Evolutionary conservation across 2,888 invertebrate genomes (phyloP).

Genomic region (Drosophila mulleri): DNA sequence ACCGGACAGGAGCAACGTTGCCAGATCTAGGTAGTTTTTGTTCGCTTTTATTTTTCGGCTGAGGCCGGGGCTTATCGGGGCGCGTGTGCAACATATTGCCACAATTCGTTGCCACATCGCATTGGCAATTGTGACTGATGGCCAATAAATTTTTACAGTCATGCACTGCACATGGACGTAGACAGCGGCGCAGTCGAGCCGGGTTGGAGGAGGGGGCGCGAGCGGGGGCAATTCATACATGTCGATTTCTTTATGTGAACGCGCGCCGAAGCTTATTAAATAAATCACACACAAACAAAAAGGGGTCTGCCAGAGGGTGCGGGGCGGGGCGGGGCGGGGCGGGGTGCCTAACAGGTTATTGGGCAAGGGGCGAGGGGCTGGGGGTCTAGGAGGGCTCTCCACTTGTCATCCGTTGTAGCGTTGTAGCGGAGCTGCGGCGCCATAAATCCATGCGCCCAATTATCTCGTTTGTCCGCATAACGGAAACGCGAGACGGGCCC

Average conservation of each 20-base stretch:
- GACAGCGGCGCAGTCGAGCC: neutral
- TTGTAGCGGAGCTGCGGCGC: conserved; percentile 26
- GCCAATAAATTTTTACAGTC: conserved; percentile 82
- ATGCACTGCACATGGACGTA: conserved; percentile 56
- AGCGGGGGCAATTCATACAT: conserved; percentile 17
- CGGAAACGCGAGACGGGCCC: conserved; percentile 58
- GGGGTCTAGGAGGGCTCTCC: conserved; percentile 33
- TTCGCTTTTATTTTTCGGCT: neutral
- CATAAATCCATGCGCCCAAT: conserved; percentile 81
- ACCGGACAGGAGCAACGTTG: conserved; percentile 17
- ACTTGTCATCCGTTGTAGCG: conserved; percentile 60
- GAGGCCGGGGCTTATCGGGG: conserved; percentile 61
- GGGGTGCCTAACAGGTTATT: conserved; percentile 8
- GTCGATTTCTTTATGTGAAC: conserved; percentile 62
- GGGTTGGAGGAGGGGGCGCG: neutral
- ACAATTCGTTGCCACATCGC: conserved; percentile 60
- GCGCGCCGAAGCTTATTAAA: conserved; percentile 63
- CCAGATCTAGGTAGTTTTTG: conserved; percentile 6
- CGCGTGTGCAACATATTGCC: conserved; percentile 76
- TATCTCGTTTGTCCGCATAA: conserved; percentile 81
- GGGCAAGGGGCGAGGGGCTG: neutral
- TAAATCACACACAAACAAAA: conserved; percentile 64
- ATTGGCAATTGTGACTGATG: conserved; percentile 82
- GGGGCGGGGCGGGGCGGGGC: neutral
- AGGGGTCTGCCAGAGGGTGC: neutral